Evolutionary conservation across 2,888 invertebrate genomes (phyloP).

Genomic region (Globia sparganii): DNA sequence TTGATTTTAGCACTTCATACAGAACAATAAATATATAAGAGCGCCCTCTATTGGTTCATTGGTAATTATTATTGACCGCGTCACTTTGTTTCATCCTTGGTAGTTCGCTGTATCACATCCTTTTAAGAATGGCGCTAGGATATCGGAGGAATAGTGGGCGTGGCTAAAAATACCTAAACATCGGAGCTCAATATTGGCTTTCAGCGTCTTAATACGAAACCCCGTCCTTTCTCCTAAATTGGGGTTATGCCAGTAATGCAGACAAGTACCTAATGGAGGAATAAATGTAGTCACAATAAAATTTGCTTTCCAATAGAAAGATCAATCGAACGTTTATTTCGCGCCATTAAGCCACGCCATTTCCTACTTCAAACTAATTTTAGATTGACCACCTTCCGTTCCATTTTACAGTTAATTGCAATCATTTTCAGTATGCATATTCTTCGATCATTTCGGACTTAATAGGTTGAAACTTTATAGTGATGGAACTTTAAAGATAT

Average conservation of each 20-base stretch:
- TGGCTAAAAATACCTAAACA: too few species aligned
- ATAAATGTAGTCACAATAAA: conserved; percentile 23
- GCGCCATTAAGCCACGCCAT: conserved; percentile 28
- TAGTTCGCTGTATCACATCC: too few species aligned
- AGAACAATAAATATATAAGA: too few species aligned
- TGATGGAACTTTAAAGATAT: neutral
- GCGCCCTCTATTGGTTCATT: too few species aligned
- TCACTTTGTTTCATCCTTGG: too few species aligned
- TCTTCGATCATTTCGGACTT: neutral
- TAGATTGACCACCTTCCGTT: neutral
- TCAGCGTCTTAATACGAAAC: neutral
- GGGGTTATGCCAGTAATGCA: neutral
- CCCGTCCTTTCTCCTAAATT: neutral
- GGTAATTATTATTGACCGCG: too few species aligned
- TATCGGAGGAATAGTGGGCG: too few species aligned
- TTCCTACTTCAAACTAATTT: conserved; percentile 26
- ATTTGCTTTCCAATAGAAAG: conserved; percentile 4
- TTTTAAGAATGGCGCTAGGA: too few species aligned
- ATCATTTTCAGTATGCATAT: neutral
- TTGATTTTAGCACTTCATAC: too few species aligned
- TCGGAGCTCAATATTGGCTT: too few species aligned
- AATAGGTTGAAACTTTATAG: neutral
- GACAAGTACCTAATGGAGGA: neutral
- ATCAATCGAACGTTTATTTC: conserved; percentile 42
- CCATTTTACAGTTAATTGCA: conserved; percentile 24